phyloP scores from a whole-genome alignment of 2,797 vertebrate species.

The Sylvia borin region DNA sequence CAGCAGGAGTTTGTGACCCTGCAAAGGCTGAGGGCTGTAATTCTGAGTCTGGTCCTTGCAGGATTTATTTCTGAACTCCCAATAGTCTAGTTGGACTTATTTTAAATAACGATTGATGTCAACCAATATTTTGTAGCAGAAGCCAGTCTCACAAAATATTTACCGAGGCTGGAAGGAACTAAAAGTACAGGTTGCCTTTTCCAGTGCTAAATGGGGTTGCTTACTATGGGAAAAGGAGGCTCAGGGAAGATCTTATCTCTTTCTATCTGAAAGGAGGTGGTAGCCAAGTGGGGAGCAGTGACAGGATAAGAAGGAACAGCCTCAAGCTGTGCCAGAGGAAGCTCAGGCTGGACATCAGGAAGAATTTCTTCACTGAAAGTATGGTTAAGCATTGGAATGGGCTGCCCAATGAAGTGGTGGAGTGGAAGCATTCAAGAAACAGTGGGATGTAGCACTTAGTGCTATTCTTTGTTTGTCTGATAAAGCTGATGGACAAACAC shows the following conservation, averaged over 20 bases:
- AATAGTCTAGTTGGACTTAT: not conserved
- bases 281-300: no score
- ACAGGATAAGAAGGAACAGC: not conserved
- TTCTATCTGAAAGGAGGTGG: not conserved
- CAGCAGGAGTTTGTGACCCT: not conserved
- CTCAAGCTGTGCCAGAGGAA: not conserved
- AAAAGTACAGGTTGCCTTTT: not conserved
- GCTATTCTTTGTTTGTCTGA: not conserved
- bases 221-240: not conserved
- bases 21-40: not conserved
- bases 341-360: not conserved
- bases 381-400: not conserved
- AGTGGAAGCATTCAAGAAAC: not conserved
- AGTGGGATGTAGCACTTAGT: accelerated
- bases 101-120: not conserved
- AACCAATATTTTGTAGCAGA: not conserved
- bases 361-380: not conserved
- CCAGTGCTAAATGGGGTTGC: not conserved
- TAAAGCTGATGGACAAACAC: not conserved
- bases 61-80: not conserved
- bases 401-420: not conserved
- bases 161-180: not conserved
- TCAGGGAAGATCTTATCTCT: not conserved
- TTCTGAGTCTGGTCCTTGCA: not conserved
- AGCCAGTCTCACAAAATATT: not conserved